phyloP scores from a whole-genome alignment of 2,888 invertebrate genomes.

The Amaurobius ferox region DNA sequence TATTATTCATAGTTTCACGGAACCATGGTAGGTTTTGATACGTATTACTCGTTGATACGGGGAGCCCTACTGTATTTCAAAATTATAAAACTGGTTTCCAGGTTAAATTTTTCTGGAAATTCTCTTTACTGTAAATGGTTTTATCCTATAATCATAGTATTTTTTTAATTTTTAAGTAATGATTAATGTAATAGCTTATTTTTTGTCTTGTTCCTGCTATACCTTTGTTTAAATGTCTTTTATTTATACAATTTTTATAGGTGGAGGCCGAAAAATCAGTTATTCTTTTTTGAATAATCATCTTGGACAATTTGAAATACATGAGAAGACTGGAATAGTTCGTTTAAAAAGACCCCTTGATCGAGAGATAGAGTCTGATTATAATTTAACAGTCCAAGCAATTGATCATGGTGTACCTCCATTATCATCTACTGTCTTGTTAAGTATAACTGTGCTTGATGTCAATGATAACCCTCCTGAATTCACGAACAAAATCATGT shows the following conservation, averaged over 20 bases:
- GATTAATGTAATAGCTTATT: neutral
- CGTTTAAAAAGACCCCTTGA: constrained; percentile 89
- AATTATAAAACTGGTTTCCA: too few relatives aligned
- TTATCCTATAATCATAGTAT: too few relatives aligned
- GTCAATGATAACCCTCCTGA: constrained; percentile 97
- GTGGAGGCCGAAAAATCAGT: constrained; percentile 74
- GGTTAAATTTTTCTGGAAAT: too few relatives aligned
- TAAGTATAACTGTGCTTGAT: constrained; percentile 90
- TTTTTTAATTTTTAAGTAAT: too few relatives aligned
- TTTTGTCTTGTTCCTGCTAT: neutral
- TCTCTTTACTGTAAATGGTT: too few relatives aligned
- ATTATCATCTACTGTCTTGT: constrained; percentile 83
- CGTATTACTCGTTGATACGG: too few relatives aligned
- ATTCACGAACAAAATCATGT: constrained; percentile 89
- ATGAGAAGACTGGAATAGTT: constrained; percentile 89
- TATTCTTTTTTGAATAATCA: constrained; percentile 65
- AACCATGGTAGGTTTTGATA: too few relatives aligned
- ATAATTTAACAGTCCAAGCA: constrained; percentile 88
- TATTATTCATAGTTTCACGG: too few relatives aligned
- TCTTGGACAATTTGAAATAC: constrained; percentile 80
- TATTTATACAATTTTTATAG: constrained; percentile 25
- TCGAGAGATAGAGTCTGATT: constrained; percentile 85
- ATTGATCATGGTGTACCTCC: constrained; percentile 89
- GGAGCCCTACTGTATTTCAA: too few relatives aligned
- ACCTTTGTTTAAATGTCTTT: neutral